Evolutionary conservation across 2,113 vertebrate species (phyloP).

Genomic region (Tetraodon nigroviridis): DNA sequence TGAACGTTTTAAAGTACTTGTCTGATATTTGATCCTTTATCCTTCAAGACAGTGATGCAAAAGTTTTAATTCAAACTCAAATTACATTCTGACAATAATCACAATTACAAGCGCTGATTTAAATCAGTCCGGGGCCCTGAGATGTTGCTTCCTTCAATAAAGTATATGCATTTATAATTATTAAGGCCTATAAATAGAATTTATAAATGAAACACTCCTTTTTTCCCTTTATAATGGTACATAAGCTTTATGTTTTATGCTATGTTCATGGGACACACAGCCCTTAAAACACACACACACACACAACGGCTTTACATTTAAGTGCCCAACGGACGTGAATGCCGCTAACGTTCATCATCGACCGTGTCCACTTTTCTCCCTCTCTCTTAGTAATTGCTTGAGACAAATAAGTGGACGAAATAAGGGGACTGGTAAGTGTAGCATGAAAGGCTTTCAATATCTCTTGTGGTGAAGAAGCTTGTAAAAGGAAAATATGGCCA

Average conservation of each 20-base stretch:
- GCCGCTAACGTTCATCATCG: slow-evolving; percentile 24
- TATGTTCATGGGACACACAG: slow-evolving; percentile 3
- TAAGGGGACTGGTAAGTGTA: slow-evolving; percentile 51
- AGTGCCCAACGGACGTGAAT: slow-evolving; percentile 30
- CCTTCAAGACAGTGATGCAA: neutral
- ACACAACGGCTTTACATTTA: slow-evolving; percentile 11
- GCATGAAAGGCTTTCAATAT: slow-evolving; percentile 67
- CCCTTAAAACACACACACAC: too few species aligned
- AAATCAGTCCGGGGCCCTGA: too few species aligned
- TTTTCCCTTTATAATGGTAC: neutral
- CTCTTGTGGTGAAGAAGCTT: slow-evolving; percentile 50
- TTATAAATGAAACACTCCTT: too few species aligned
- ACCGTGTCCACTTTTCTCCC: slow-evolving; percentile 13
- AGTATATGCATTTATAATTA: too few species aligned
- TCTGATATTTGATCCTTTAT: slow-evolving; percentile 14
- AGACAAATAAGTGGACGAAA: slow-evolving; percentile 64
- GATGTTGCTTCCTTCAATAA: too few species aligned
- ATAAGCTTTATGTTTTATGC: neutral
- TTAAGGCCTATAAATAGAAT: too few species aligned
- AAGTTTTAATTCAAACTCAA: neutral
- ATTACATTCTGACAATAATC: neutral
- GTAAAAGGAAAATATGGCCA: slow-evolving; percentile 50
- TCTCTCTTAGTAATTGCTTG: slow-evolving; percentile 46
- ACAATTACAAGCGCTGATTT: neutral
- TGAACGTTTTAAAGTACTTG: neutral